These are phyloP conservation scores for Sceloporus tristichus DNA, from an alignment of 2,113 vertebrate genomes.

Conservation along the genomic window DNA sequence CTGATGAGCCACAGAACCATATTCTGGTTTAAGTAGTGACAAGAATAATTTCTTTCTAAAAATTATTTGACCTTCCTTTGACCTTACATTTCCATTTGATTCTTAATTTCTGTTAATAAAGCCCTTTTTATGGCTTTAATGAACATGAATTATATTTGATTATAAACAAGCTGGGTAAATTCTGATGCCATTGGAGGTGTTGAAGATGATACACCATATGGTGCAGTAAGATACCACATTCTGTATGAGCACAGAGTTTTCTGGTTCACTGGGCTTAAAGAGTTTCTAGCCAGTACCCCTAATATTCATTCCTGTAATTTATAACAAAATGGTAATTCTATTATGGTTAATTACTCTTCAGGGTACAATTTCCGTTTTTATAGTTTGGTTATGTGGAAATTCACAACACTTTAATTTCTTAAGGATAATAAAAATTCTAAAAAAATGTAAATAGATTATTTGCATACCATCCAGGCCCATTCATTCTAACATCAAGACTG, in stretches of 20 bases:
- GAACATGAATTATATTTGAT: constrained; percentile 56
- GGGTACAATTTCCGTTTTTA: constrained; percentile 33
- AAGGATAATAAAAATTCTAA: constrained; percentile 9
- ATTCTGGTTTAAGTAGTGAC: not conserved
- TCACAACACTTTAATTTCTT: constrained; percentile 48
- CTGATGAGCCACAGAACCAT: not conserved
- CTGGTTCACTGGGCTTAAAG: constrained; percentile 15
- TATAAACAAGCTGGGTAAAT: constrained; percentile 36
- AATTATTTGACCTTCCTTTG: constrained; percentile 36
- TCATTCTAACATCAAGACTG: not conserved
- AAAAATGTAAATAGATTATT: not conserved
- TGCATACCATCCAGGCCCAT: not conserved
- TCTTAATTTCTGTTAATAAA: constrained; percentile 56
- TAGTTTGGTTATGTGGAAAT: constrained; percentile 25
- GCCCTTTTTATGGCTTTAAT: constrained; percentile 57
- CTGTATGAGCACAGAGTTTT: constrained; percentile 38
- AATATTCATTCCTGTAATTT: constrained; percentile 57
- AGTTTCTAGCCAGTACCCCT: constrained; percentile 28
- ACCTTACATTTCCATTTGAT: constrained; percentile 24
- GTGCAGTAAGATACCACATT: fast-evolving
- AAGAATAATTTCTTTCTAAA: not conserved
- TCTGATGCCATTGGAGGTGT: not conserved
- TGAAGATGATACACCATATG: constrained; percentile 2
- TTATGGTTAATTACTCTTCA: constrained; percentile 48
- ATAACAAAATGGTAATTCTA: constrained; percentile 52